Evolutionary conservation across 2,113 vertebrate species (phyloP).

Genomic region (Hymenochirus boettgeri): DNA sequence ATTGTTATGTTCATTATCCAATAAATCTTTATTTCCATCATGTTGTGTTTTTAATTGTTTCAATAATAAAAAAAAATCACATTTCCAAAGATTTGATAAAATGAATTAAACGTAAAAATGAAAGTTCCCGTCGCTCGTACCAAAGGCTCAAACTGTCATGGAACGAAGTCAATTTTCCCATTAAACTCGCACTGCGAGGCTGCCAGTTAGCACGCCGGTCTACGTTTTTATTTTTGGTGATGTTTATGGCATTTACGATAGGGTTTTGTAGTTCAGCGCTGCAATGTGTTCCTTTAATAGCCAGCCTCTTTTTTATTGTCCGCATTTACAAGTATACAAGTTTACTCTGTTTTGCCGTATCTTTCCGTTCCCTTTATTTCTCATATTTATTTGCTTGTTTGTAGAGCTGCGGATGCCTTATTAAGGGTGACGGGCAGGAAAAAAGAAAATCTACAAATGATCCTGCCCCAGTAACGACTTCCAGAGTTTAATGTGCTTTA

Average conservation of each 20-base stretch:
- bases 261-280: slow-evolving; percentile 32
- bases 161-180: background rate
- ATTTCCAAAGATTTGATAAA: too few species aligned
- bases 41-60: too few species aligned
- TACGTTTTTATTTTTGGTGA: background rate
- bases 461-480: background rate
- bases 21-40: too few species aligned
- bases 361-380: slow-evolving; percentile 8
- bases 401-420: background rate
- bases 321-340: slow-evolving; percentile 27
- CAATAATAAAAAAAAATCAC: too few species aligned
- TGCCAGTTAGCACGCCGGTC: background rate
- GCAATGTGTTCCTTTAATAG: slow-evolving; percentile 35
- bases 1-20: too few species aligned
- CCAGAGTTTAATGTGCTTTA: slow-evolving; percentile 8
- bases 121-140: background rate
- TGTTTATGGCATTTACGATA: background rate
- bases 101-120: too few species aligned
- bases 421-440: slow-evolving; percentile 7
- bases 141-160: background rate
- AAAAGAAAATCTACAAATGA: too few species aligned
- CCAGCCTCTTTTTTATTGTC: slow-evolving; percentile 29
- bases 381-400: slow-evolving; percentile 8
- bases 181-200: background rate
- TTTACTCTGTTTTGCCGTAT: slow-evolving; percentile 24